phyloP scores from a whole-genome alignment of 1,140 invertebrate genomes.

The Trachelipus rathkii region DNA sequence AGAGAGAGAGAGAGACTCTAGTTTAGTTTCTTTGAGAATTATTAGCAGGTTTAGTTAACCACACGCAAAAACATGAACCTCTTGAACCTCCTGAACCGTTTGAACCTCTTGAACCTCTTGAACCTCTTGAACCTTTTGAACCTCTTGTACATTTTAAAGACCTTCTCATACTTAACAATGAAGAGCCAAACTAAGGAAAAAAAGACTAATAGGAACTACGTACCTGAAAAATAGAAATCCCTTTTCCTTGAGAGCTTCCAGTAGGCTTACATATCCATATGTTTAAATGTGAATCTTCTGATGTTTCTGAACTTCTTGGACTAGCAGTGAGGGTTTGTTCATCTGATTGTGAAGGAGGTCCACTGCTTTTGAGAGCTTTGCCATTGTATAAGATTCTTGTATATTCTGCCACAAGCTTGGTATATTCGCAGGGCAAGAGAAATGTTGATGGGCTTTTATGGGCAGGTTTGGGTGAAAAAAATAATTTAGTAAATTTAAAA shows the following conservation, averaged over 20 bases:
- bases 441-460: slow-evolving; percentile 70
- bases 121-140: too few species aligned
- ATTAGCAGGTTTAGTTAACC: not conserved
- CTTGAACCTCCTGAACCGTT: too few species aligned
- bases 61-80: too few species aligned
- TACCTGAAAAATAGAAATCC: slow-evolving; percentile 75
- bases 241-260: slow-evolving; percentile 72
- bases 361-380: slow-evolving; percentile 3
- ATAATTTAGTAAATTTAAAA: not conserved
- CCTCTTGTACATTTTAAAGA: too few species aligned
- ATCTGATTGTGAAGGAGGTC: not conserved
- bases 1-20: slow-evolving; percentile 12
- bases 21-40: too few species aligned
- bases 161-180: too few species aligned
- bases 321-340: not conserved
- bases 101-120: too few species aligned
- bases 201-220: slow-evolving; percentile 33
- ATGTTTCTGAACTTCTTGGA: slow-evolving; percentile 3
- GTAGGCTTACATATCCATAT: slow-evolving; percentile 85
- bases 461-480: slow-evolving; percentile 48
- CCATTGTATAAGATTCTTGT: slow-evolving; percentile 51
- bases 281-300: slow-evolving; percentile 15
- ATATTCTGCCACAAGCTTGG: slow-evolving; percentile 72
- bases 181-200: not conserved
- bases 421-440: slow-evolving; percentile 77